These are phyloP conservation scores for Drosophila bocqueti DNA, from an alignment of 1,140 invertebrate species.

Conservation along the genomic window DNA sequence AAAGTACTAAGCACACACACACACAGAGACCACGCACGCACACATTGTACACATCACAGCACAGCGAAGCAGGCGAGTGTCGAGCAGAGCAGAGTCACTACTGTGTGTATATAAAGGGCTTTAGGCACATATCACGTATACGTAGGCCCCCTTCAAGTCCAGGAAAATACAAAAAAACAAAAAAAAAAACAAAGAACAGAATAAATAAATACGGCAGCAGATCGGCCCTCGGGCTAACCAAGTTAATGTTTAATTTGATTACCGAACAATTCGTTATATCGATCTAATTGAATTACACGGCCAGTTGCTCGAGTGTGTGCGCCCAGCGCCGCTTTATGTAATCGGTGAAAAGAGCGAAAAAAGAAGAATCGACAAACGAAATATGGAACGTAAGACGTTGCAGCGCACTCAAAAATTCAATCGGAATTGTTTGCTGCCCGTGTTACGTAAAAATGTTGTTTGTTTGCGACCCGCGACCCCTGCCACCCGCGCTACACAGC, in stretches of 20 bases:
- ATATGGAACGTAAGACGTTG: conserved; percentile 4
- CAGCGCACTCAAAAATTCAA: conserved; percentile 37
- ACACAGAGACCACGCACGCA: conserved; percentile 23
- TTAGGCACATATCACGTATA: conserved; percentile 21
- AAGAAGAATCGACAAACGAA: neutral
- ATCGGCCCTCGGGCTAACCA: conserved; percentile 5
- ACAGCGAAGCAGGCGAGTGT: conserved; percentile 13
- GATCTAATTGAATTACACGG: conserved; percentile 51
- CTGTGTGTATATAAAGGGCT: conserved; percentile 29
- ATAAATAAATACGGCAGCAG: conserved; percentile 10
- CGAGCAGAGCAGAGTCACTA: conserved; percentile 37
- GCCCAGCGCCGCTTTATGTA: conserved; percentile 57
- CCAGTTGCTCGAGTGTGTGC: conserved; percentile 28
- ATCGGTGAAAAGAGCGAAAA: conserved; percentile 33
- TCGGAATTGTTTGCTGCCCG: conserved; percentile 59
- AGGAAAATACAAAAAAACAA: neutral
- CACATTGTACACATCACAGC: conserved; percentile 16
- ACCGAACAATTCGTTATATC: conserved; percentile 55
- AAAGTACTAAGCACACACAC: conserved; percentile 66
- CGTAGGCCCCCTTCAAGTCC: conserved; percentile 2
- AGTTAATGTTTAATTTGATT: conserved; percentile 64
- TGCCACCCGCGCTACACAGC: neutral
- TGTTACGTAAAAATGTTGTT: conserved; percentile 72
- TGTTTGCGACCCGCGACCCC: conserved; percentile 4
- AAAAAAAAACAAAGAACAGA: neutral